Evolutionary conservation across 2,113 vertebrate species (phyloP).

Genomic region (Bos javanicus): DNA sequence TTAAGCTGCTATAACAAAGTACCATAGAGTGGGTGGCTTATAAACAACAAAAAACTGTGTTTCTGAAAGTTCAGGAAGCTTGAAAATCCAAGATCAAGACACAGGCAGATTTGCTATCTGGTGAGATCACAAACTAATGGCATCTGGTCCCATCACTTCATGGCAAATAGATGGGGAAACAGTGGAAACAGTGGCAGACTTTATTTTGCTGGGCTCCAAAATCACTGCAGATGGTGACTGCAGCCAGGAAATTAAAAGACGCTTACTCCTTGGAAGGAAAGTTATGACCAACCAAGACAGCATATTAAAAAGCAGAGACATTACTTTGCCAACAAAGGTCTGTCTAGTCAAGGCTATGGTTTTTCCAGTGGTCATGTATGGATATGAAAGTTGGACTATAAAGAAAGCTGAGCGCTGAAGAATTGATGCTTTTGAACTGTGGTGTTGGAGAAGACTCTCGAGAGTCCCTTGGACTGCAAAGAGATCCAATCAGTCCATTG

Average conservation of each 20-base stretch:
- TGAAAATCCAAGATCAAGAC: not conserved
- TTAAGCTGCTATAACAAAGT: not conserved
- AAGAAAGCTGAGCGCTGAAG: fast-evolving
- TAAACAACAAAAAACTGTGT: not conserved
- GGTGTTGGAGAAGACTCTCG: not conserved
- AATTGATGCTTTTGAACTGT: not conserved
- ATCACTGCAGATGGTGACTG: not conserved
- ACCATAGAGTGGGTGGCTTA: not conserved
- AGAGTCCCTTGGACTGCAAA: not conserved
- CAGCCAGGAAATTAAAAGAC: not conserved
- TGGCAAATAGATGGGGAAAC: not conserved
- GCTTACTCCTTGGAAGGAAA: not conserved
- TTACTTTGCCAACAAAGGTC: not conserved
- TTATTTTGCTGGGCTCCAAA: not conserved
- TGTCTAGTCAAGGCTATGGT: not conserved
- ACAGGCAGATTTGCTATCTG: not conserved
- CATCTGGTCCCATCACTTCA: not conserved
- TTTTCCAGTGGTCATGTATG: not conserved
- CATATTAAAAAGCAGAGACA: not conserved
- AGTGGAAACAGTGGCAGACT: not conserved
- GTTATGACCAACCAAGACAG: not conserved
- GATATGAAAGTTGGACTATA: not conserved
- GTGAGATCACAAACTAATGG: not conserved
- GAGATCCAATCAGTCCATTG: not conserved
- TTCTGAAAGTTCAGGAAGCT: not conserved